phyloP scores from a whole-genome alignment of 2,797 vertebrate species.

The Sciurus vulgaris region DNA sequence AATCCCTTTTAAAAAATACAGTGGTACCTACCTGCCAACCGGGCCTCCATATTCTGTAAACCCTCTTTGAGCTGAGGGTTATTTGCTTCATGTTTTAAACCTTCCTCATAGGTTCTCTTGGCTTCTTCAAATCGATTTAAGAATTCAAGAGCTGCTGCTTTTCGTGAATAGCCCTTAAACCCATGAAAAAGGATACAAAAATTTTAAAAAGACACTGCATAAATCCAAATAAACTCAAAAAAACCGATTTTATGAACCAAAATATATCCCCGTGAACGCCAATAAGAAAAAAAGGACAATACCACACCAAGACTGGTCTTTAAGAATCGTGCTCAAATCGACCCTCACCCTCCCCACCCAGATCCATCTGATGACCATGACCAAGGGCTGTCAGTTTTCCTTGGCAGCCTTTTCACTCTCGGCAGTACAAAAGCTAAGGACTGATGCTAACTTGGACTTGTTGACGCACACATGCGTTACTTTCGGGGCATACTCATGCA shows the following conservation, averaged over 20 bases:
- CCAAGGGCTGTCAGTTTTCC: neutral
- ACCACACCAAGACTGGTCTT: neutral
- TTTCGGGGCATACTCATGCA: neutral
- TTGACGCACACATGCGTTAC: neutral
- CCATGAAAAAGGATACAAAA: neutral
- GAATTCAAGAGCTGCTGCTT: slow-evolving; percentile 96
- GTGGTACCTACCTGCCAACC: slow-evolving; percentile 88
- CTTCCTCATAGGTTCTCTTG: slow-evolving; percentile 94
- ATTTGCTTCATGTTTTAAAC: slow-evolving; percentile 92
- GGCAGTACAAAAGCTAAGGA: neutral
- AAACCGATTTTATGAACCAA: neutral
- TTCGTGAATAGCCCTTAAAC: slow-evolving; percentile 95
- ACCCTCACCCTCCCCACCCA: neutral
- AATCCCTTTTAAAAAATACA: neutral
- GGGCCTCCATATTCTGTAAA: slow-evolving; percentile 92
- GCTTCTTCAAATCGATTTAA: slow-evolving; percentile 95
- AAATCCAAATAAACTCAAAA: neutral
- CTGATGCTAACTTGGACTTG: fast-evolving
- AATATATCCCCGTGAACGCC: neutral
- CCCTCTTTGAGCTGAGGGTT: slow-evolving; percentile 93
- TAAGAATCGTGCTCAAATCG: neutral
- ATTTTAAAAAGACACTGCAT: neutral
- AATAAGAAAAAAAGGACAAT: neutral
- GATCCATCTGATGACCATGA: neutral
- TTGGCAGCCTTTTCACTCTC: neutral